Base-by-base conservation (phyloP, 2,113 vertebrate genomes). In the Phainopepla nitens region DNA sequence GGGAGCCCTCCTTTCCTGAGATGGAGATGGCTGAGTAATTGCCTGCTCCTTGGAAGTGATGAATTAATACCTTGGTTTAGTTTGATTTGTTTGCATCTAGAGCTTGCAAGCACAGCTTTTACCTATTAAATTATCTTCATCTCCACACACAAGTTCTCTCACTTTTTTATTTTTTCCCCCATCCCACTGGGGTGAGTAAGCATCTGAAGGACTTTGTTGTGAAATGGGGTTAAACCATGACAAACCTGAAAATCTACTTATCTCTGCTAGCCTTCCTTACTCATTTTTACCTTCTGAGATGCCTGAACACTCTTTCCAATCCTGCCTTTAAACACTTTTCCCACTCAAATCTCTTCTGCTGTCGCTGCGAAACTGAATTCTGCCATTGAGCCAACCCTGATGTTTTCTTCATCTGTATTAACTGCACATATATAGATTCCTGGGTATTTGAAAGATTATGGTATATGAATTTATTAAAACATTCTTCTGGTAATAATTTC, bases 131-230 rank as follows among this genome's bases (percentile, higher is more conserved):
- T 35, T 65, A 35, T 29, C 21, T 53, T 69, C 41, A 36, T 27
- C 10, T 72, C 31, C 24, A 28, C 9, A 20, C 18, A 28, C 4
- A 11, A 24, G 8, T 57, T 58, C n/a, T 57, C 39, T 62, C 27
- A 33, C 23, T 6, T 16, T 82, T 65, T 3, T 2, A 47, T 60
- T 41, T 12, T 87, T 47, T n/a, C 5, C n/a, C 21, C 10, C 4
- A 33, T 27, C 13, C 13, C 24, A 54, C 4, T 2, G 3, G 4
- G 4, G 6, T 35, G 6, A 81, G 7, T 0, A 1, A 69, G 17
- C 1, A 3, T 33, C 17, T 15, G 7, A 9, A 22, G 8, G 10
- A 6, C 15, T 78, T 41, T 54, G 14, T 14, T 64, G 12, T 29
- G 2, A n/a, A 17, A 13, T 53, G 11, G 3, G 11, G 29, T n/a